phyloP scores from a whole-genome alignment of 2,888 invertebrate species.

The Apoda limacodes region DNA sequence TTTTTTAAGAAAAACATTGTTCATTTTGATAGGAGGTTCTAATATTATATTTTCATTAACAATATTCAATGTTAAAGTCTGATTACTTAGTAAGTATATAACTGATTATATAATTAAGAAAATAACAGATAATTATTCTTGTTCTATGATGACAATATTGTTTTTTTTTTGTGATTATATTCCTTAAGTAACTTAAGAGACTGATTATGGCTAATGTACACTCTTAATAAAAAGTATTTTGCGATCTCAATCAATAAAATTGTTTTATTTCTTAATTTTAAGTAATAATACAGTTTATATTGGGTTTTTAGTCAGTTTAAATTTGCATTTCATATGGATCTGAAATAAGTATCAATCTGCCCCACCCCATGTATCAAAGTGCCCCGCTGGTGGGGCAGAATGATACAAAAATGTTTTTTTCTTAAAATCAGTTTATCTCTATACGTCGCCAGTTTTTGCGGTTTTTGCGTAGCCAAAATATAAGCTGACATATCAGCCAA shows the following conservation, averaged over 20 bases:
- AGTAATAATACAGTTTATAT: too few species aligned
- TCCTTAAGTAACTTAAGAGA: slow-evolving; percentile 17
- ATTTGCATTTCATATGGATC: slow-evolving; percentile 18
- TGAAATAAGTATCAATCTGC: slow-evolving; percentile 18
- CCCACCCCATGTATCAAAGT: slow-evolving; percentile 15
- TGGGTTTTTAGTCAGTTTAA: too few species aligned
- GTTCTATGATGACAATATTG: slow-evolving; percentile 19
- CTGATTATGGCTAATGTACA: slow-evolving; percentile 19
- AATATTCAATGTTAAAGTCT: too few species aligned
- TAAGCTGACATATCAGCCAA: slow-evolving; percentile 16
- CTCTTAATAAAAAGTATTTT: slow-evolving; percentile 18
- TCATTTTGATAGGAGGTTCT: slow-evolving; percentile 17
- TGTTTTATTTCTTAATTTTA: too few species aligned
- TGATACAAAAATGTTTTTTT: too few species aligned
- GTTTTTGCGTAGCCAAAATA: slow-evolving; percentile 14
- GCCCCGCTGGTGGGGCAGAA: too few species aligned
- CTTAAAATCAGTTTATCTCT: slow-evolving; percentile 12
- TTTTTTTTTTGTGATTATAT: slow-evolving; percentile 19
- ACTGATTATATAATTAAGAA: slow-evolving; percentile 20
- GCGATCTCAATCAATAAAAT: slow-evolving; percentile 20
- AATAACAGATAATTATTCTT: slow-evolving; percentile 16
- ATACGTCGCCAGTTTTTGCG: slow-evolving; percentile 16
- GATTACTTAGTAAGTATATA: slow-evolving; percentile 19
- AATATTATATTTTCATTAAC: too few species aligned
- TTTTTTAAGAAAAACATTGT: slow-evolving; percentile 15